Evolutionary conservation across 2,797 vertebrate species (phyloP).

Genomic region (Danionella dracula): DNA sequence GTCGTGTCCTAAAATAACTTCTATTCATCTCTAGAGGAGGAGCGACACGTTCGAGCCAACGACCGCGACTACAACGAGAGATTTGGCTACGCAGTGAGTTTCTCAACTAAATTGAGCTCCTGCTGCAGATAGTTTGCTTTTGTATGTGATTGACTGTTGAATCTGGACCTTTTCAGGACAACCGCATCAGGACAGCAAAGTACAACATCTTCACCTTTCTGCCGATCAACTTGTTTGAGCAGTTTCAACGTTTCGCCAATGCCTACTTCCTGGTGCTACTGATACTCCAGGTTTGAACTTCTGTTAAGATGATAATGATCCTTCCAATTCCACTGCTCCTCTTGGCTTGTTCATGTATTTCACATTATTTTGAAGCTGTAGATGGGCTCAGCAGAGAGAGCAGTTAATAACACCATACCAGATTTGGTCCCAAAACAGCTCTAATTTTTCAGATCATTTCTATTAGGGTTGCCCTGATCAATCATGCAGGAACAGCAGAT

Average conservation of each 20-base stretch:
- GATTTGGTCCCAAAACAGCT: too few relatives aligned
- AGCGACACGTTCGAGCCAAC: slow-evolving; percentile 79
- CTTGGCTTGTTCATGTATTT: too few relatives aligned
- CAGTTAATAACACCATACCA: too few relatives aligned
- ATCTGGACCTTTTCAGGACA: slow-evolving; percentile 65
- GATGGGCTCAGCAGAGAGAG: too few relatives aligned
- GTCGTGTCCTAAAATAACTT: not conserved
- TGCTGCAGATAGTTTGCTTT: not conserved
- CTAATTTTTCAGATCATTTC: too few relatives aligned
- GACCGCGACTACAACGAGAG: slow-evolving; percentile 76
- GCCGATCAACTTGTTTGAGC: slow-evolving; percentile 85
- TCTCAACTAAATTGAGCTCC: not conserved
- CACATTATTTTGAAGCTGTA: too few relatives aligned
- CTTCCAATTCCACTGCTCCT: too few relatives aligned
- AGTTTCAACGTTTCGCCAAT: slow-evolving; percentile 83
- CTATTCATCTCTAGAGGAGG: slow-evolving; percentile 66
- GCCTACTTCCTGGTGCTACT: slow-evolving; percentile 74
- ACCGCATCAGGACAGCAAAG: slow-evolving; percentile 82
- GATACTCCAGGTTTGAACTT: slow-evolving; percentile 70
- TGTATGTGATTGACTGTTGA: not conserved
- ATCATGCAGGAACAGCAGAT: too few relatives aligned
- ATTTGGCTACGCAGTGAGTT: slow-evolving; percentile 80
- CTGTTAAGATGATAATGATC: too few relatives aligned
- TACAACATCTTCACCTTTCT: slow-evolving; percentile 82
- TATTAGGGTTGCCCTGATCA: too few relatives aligned